phyloP scores from a whole-genome alignment of 1,140 invertebrate genomes.

The Polypedilum pembai region DNA sequence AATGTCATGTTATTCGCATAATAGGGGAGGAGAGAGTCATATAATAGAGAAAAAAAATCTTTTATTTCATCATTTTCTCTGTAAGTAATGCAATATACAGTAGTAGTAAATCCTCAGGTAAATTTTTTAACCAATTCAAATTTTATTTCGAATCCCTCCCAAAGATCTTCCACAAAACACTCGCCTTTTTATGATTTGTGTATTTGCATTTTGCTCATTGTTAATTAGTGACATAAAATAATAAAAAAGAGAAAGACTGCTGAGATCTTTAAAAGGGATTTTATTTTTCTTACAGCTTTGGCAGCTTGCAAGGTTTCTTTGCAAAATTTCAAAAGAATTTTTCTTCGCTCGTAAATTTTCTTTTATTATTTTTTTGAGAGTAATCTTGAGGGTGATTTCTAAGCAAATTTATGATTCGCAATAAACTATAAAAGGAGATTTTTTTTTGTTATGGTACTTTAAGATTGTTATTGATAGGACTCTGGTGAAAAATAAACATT shows the following conservation, averaged over 20 bases:
- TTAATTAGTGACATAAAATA: conserved; percentile 14
- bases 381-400: background rate
- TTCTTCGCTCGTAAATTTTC: background rate
- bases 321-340: background rate
- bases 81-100: conserved; percentile 7
- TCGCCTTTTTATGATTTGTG: background rate
- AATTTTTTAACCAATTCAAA: conserved; percentile 6
- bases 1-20: background rate
- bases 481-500: background rate
- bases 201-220: background rate
- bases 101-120: conserved; percentile 17
- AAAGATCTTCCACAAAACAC: background rate
- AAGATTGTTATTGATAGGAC: background rate
- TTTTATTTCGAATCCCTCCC: background rate
- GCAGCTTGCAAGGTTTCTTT: too few relatives aligned
- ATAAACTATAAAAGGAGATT: background rate
- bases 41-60: background rate
- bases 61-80: background rate
- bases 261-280: background rate
- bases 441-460: background rate
- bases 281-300: too few relatives aligned
- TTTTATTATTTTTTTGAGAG: background rate
- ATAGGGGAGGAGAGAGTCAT: background rate
- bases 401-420: conserved; percentile 11
- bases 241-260: background rate